Base-by-base conservation (phyloP, 2,113 vertebrate species). In the Erythrolamprus reginae region DNA sequence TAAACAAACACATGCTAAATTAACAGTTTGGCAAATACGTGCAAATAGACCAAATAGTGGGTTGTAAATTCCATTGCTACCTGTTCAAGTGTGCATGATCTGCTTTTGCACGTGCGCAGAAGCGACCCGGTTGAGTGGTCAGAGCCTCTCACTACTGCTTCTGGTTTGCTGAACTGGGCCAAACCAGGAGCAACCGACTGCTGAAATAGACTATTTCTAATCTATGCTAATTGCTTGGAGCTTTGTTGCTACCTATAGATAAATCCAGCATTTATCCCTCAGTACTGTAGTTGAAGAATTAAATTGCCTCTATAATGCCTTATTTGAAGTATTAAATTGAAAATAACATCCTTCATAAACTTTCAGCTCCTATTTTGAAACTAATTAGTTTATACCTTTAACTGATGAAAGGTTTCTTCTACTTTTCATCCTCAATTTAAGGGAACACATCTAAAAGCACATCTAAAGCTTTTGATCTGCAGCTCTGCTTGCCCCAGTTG, bases 371-470 rank as follows among this genome's bases (percentile, higher is more conserved):
- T 33, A 50, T 87, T 90, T 90, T 90, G 84, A 77, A 90, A 47
- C 33, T 90, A 86, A 86, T 90, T 90, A 90, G 83, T 89, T 90
- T 85, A 90, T 33, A 90, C 33, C 58, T 70, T 53, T 86, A 90
- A 70, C 42, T 53, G 58, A 90, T 86, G 84, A 90, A 86, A 90
- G 48, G 21, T 86, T 90, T 82, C 51, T 82, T 87, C 50, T 55
- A 28, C 55, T 90, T 51, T 82, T 28, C 10, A 70, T 90, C 65
- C 58, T 90, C 47, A 86, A 70, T 86, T 33, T 82, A 86, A 90
- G 28, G 12, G 38, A 86, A 70, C 33, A 53, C n/a, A 28, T 82
- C 82, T 24, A 56, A 82, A 87, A n/a, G 10, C 6, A 48, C 24
- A 56, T 55, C 50, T 45, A 87, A n/a, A 87, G 51, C 17, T 10